Percentiles rank a stretch among this genome's conserved stretches.
phyloP scores from a whole-genome alignment of 2,888 invertebrate genomes.

The Caradrina clavipalpis region DNA sequence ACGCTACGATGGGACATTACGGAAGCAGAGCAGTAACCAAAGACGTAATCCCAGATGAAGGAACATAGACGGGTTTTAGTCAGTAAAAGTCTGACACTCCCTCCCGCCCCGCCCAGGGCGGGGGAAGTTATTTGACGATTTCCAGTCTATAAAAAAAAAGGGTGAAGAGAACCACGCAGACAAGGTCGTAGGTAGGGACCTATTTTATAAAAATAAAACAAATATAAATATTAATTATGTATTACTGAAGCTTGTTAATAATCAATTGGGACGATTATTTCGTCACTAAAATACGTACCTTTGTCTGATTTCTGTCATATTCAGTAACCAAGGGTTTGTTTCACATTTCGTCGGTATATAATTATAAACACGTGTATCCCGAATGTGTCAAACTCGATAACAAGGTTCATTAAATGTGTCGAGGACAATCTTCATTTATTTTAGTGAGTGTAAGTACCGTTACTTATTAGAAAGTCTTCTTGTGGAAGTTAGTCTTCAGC shows the following conservation, averaged over 20 bases:
- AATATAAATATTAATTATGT: no score
- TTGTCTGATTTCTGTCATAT: background rate
- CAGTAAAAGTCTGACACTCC: no score
- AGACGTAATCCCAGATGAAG: no score
- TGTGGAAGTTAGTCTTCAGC: background rate
- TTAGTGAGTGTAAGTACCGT: background rate
- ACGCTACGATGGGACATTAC: no score
- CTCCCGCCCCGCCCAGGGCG: no score
- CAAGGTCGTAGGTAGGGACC: no score
- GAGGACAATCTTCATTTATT: background rate
- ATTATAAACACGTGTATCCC: conserved; percentile 1
- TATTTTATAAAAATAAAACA: no score
- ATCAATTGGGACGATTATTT: background rate
- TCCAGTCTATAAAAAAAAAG: no score
- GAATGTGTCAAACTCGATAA: background rate
- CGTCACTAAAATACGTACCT: background rate
- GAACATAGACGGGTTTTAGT: no score
- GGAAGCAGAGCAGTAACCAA: no score
- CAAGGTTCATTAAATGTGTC: background rate
- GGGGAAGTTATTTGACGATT: no score
- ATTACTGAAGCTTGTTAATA: background rate
- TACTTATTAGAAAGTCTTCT: background rate
- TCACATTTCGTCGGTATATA: background rate
- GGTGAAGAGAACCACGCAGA: no score
- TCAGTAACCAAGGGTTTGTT: background rate